Evolutionary conservation across 1,140 invertebrate species (phyloP).

Genomic region (Glomeris maerens): DNA sequence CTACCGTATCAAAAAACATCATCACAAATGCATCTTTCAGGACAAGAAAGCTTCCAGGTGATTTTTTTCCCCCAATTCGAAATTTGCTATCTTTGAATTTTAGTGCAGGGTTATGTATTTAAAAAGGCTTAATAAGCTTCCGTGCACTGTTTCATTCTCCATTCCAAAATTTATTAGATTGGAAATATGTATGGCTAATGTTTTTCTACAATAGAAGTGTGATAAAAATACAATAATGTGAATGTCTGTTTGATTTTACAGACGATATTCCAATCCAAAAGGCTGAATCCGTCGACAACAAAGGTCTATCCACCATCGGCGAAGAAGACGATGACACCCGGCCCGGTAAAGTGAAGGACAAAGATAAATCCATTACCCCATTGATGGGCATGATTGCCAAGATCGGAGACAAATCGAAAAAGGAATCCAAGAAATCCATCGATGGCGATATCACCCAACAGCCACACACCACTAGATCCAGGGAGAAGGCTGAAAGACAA

Average conservation of each 20-base stretch:
- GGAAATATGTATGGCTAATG: slow-evolving; percentile 21
- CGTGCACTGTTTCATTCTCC: slow-evolving; percentile 9
- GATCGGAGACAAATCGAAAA: neutral
- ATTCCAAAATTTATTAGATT: slow-evolving; percentile 17
- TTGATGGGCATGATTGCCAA: neutral
- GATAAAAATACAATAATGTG: neutral
- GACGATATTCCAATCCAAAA: slow-evolving; percentile 32
- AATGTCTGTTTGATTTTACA: slow-evolving; percentile 16
- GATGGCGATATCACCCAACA: neutral
- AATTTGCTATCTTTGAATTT: neutral
- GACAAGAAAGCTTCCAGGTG: slow-evolving; percentile 79
- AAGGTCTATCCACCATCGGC: slow-evolving; percentile 25
- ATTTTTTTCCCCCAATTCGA: slow-evolving; percentile 2
- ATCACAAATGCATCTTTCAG: slow-evolving; percentile 94
- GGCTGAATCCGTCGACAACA: slow-evolving; percentile 13
- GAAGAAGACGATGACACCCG: slow-evolving; percentile 28
- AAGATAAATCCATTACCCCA: slow-evolving; percentile 15
- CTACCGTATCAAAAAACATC: slow-evolving; percentile 73
- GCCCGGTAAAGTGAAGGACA: slow-evolving; percentile 4
- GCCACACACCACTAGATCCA: neutral
- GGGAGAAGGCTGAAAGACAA: neutral
- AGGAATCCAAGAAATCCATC: neutral
- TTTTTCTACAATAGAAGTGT: slow-evolving; percentile 20
- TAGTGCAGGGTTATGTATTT: slow-evolving; percentile 1
- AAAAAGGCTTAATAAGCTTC: slow-evolving; percentile 2